Base-by-base conservation (phyloP, 2,113 vertebrate genomes). In the Platichthys stellatus region DNA sequence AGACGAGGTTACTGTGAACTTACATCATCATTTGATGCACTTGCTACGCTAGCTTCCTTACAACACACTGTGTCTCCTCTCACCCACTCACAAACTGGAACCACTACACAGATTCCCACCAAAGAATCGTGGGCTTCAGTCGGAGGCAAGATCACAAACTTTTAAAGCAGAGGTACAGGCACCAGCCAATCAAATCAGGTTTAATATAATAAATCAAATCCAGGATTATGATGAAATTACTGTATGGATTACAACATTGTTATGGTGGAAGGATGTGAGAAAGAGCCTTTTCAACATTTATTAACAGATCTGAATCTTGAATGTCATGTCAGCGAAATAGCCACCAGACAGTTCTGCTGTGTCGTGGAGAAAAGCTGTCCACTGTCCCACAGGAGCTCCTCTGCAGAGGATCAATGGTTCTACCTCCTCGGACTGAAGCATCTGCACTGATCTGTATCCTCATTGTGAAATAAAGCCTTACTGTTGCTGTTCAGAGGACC, bases 1-100 rank as follows among this genome's bases (percentile, higher is more conserved):
- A 82, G 31, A 54, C 7, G 2, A n/a, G 51, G 18, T 54, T n/a
- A 54, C 20, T 54, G 51, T n/a, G 51, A 20, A 20, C 6, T 51
- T 51, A 23, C 72, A 28, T 81, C 78, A 69, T 56, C 77, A 74
- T 2, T 76, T 26, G 64, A 49, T 23, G 65, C 65, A 21, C 63
- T 76, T 45, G 61, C 65, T 13, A 8, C 5, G 17, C 5, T 51
- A 51, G 15, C 4, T 6, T 20, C 11, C 43, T 15, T 15, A 3
- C 43, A 15, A 45, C 43, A 15, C 43, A 15, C 43, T 31, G 24
- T 67, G 24, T 67, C 1, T 45, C 14, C 15, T 59, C 35, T 54
- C 43, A n/a, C 43, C 67, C 26, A 70, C 61, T 59, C 57, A 53
- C 2, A 60, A 47, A 60, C n/a, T 17, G n/a, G 38, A 71, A 63